Percentiles rank a stretch among this genome's conserved stretches.
Conservation (phyloP, 2,797 vertebrate genomes). For the Orestias chungarensis region DNA sequence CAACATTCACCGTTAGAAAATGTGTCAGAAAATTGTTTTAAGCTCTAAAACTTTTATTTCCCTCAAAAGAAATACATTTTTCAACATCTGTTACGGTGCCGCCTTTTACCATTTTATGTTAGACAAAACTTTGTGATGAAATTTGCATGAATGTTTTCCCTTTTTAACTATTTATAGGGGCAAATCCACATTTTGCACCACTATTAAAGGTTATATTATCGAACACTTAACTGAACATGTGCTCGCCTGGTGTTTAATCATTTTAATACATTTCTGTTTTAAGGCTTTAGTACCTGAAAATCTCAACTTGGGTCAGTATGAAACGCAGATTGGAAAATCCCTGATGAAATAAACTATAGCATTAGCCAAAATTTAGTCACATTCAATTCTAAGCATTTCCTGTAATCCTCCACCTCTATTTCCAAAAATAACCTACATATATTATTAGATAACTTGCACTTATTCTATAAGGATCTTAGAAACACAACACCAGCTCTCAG, state of each 20-base stretch:
- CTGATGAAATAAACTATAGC: neutral
- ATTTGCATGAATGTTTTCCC: neutral
- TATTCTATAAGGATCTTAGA: neutral
- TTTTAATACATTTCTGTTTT: neutral
- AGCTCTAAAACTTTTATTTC: neutral
- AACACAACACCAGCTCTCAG: neutral
- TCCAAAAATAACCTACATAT: neutral
- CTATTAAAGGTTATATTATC: neutral
- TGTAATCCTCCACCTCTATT: neutral
- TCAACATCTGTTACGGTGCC: neutral
- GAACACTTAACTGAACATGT: neutral
- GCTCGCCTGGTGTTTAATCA: neutral
- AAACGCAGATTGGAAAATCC: neutral
- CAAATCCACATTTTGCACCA: too few relatives aligned
- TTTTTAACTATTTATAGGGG: too few relatives aligned
- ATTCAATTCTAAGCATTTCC: neutral
- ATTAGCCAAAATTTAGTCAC: neutral
- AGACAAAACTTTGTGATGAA: neutral
- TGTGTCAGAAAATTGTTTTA: neutral
- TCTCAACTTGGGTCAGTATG: neutral
- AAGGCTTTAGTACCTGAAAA: neutral
- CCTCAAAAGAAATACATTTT: neutral
- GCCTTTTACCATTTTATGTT: neutral
- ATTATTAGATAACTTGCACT: neutral
- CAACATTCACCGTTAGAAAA: neutral